Percentiles rank a stretch among this genome's conserved stretches.
Conservation (phyloP, 2,888 invertebrate species). For the Mythimna lalbum region DNA sequence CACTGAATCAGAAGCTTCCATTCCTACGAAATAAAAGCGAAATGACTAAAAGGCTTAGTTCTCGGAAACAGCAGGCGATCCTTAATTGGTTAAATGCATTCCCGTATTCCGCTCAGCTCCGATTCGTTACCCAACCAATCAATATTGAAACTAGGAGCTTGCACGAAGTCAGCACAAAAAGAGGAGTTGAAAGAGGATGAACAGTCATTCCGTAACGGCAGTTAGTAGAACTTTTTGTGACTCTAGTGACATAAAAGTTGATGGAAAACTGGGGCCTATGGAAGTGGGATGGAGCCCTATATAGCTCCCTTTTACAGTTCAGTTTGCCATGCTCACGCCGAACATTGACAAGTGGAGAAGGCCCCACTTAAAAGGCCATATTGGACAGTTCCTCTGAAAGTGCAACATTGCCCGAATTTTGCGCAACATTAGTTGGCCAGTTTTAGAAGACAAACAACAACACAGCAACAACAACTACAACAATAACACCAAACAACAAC, state of each 20-base stretch:
- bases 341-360: too few relatives aligned
- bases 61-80: not conserved
- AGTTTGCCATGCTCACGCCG: too few relatives aligned
- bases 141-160: slow-evolving; percentile 23
- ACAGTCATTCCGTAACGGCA: not conserved
- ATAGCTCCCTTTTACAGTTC: too few relatives aligned
- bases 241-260: not conserved
- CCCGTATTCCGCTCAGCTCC: slow-evolving; percentile 11
- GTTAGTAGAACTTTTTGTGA: not conserved
- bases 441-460: too few relatives aligned
- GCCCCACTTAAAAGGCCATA: too few relatives aligned
- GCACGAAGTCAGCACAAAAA: not conserved
- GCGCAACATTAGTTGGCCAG: too few relatives aligned
- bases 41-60: slow-evolving; percentile 10
- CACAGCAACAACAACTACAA: too few relatives aligned
- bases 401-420: too few relatives aligned
- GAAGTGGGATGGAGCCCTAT: too few relatives aligned
- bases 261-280: not conserved
- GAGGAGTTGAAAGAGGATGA: not conserved
- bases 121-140: slow-evolving; percentile 29
- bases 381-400: too few relatives aligned
- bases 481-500: too few relatives aligned
- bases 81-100: slow-evolving; percentile 37
- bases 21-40: not conserved
- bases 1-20: not conserved